Base-by-base conservation (phyloP, 1,140 invertebrate species). In the Diorhabda carinulata region DNA sequence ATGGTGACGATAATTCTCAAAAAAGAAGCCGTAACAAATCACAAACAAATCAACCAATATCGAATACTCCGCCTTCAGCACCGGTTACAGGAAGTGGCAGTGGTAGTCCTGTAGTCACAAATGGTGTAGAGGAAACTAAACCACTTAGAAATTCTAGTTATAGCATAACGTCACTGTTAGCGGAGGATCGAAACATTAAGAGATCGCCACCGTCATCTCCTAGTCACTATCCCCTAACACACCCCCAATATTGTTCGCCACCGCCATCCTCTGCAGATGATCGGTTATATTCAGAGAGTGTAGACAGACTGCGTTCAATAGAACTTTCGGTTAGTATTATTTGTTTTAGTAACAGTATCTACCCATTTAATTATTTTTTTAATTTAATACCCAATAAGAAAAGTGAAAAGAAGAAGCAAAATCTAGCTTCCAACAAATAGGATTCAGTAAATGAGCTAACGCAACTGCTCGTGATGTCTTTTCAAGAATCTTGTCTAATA, bases 141-240 rank as follows among this genome's bases (percentile, higher is more conserved):
- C 70, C 74, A 43, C 47, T 74, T 25, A 66, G 71, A 57, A 80
- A 80, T 68, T 75, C 89, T 76, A 91, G 88, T 61, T 74, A 74
- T 81, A 92, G 90, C 82, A 92, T 92, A 80, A 90, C 90, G 71
- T 91, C 90, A 70, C 82, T 92, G 75, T 81, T 92, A 67, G 89
- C 89, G 40, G 80, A 80, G 41, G 79, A 81, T 72, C 75, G 65
- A 25, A 71, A 62, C 56, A 59, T 71, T 41, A 77, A 74, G 69
- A 72, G 73, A 58, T 78, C 76, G 47, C 78, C 77, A 7, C 77
- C 72, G 66, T 75, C 76, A 59, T 81, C 79, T 66, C 79, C 80
- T 79, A 81, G 78, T 79, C 79, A 79, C 70, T 81, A 76, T 74
- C 69, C 75, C 41, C 74, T 72, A 41, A 44, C 68, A 40, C 72